These are phyloP conservation scores for Hypomecis atomaria DNA, from an alignment of 2,888 invertebrate genomes.

Conservation along the genomic window DNA sequence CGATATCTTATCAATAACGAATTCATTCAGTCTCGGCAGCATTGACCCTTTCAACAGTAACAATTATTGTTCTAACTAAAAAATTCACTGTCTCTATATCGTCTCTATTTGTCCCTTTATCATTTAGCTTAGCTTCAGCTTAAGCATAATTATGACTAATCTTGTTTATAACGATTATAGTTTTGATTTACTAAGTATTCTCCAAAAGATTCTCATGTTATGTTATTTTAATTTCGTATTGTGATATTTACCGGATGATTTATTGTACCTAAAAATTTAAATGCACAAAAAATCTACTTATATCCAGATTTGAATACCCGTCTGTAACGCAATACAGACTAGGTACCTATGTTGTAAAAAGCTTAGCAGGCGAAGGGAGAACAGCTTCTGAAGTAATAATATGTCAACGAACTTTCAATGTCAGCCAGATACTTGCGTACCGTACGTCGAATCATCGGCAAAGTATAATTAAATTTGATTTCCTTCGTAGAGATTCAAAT, in stretches of 20 bases:
- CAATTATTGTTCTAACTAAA: neutral
- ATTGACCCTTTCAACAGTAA: constrained; percentile 37
- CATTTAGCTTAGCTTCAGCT: neutral
- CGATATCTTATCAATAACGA: constrained; percentile 59
- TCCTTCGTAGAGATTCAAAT: constrained; percentile 42
- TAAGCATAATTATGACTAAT: neutral
- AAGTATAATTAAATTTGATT: constrained; percentile 59
- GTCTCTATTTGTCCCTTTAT: neutral
- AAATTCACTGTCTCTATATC: neutral
- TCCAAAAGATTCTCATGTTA: neutral
- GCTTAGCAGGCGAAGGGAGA: constrained; percentile 63
- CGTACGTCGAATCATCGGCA: constrained; percentile 44
- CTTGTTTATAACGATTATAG: neutral
- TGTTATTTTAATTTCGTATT: neutral
- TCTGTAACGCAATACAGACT: constrained; percentile 20
- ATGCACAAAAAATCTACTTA: constrained; percentile 9
- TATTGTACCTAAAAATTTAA: neutral
- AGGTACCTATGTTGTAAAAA: constrained; percentile 40
- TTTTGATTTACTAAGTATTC: neutral
- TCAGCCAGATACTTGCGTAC: constrained; percentile 64
- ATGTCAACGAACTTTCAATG: constrained; percentile 81
- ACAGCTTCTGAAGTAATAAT: constrained; percentile 60
- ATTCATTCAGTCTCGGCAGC: constrained; percentile 40
- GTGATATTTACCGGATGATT: neutral
- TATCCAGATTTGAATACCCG: constrained; percentile 5